Evolutionary conservation across 2,888 invertebrate genomes (phyloP).

Genomic region (Synergus japonicus): DNA sequence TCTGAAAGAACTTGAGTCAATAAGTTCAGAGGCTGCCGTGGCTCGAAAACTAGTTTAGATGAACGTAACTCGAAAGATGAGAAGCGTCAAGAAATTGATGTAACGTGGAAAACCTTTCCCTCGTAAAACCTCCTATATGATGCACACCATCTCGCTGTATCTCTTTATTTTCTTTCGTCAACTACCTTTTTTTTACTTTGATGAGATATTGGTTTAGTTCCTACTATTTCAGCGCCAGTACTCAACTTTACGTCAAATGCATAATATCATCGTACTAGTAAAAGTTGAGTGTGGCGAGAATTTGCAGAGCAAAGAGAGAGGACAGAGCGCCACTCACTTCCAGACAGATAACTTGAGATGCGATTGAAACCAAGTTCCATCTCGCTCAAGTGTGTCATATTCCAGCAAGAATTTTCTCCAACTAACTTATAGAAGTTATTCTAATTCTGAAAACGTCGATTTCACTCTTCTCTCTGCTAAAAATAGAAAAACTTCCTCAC

Average conservation of each 20-base stretch:
- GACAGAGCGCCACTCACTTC: background rate
- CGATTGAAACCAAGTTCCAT: background rate
- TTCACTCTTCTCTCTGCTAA: background rate
- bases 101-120: background rate
- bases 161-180: background rate
- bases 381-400: background rate
- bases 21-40: background rate
- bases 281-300: background rate
- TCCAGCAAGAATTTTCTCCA: background rate
- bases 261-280: slow-evolving; percentile 10
- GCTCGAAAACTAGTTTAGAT: background rate
- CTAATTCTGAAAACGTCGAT: background rate
- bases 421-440: background rate
- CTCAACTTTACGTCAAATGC: slow-evolving; percentile 24
- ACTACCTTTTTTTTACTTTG: background rate
- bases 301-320: background rate
- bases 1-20: background rate
- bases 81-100: background rate
- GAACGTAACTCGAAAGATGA: background rate
- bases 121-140: background rate
- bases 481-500: background rate
- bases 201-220: background rate
- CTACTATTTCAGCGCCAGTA: background rate
- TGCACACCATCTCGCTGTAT: background rate
- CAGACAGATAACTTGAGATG: slow-evolving; percentile 13